phyloP scores from a whole-genome alignment of 2,797 vertebrate genomes.

The Onychomys leucogaster region DNA sequence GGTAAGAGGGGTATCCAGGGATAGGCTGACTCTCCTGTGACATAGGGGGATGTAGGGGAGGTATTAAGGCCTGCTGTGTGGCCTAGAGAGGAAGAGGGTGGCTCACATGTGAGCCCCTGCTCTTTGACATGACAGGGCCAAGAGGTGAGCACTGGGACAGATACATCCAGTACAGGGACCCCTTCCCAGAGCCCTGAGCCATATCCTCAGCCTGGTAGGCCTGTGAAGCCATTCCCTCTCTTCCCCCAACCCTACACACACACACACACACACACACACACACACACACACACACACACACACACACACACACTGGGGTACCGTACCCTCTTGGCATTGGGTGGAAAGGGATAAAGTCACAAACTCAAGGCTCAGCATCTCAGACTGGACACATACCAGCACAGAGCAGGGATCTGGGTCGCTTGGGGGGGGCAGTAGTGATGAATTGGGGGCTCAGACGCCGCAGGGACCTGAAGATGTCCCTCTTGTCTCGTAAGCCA shows the following conservation, averaged over 20 bases:
- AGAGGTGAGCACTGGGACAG: not conserved
- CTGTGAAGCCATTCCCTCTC: not conserved
- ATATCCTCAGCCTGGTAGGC: not conserved
- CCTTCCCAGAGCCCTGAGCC: not conserved
- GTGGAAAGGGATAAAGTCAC: not conserved
- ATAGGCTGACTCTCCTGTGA: not conserved
- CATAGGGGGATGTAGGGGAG: not conserved
- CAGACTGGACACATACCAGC: too few species aligned
- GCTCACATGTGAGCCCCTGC: not conserved
- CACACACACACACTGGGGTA: too few species aligned
- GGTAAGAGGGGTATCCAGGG: not conserved
- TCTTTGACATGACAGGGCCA: not conserved
- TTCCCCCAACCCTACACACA: accelerated
- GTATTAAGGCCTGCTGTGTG: not conserved
- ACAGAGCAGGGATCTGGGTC: not conserved
- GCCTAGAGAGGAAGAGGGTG: accelerated
- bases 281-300: too few species aligned
- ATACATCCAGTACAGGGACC: not conserved
- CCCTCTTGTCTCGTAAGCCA: not conserved
- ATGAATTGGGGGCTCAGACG: not conserved
- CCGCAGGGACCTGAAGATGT: not conserved
- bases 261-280: too few species aligned
- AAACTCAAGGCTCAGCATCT: not conserved
- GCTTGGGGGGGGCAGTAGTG: not conserved
- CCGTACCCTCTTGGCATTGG: not conserved